Conservation (phyloP, 2,888 invertebrate species). For the Ectemnius lituratus region DNA sequence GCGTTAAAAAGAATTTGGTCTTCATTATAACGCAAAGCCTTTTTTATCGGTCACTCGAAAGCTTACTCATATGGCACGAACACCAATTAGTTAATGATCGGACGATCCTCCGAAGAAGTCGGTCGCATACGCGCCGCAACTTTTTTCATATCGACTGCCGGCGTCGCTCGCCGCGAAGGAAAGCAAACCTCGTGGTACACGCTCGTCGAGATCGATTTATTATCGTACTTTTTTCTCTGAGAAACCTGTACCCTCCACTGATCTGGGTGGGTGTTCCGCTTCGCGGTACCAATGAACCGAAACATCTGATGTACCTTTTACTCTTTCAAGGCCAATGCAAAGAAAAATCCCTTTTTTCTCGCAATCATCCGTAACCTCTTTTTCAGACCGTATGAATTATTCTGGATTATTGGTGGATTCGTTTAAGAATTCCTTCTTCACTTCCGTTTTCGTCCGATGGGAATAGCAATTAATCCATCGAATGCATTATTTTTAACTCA, state of each 20-base stretch:
- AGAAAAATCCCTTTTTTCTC: too few species aligned
- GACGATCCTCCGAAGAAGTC: slow-evolving; percentile 48
- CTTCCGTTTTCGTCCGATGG: too few species aligned
- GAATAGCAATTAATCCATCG: too few species aligned
- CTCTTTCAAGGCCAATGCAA: too few species aligned
- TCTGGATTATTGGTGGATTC: too few species aligned
- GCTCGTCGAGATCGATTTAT: slow-evolving; percentile 45
- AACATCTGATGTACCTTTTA: too few species aligned
- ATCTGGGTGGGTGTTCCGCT: too few species aligned
- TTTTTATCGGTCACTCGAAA: slow-evolving; percentile 21
- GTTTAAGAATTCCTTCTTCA: too few species aligned
- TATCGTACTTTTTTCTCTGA: slow-evolving; percentile 31
- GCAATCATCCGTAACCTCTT: too few species aligned
- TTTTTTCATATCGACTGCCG: slow-evolving; percentile 40
- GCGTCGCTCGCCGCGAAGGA: slow-evolving; percentile 4
- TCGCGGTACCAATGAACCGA: too few species aligned
- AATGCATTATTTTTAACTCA: too few species aligned
- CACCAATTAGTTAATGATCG: slow-evolving; percentile 50
- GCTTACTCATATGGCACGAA: slow-evolving; percentile 38
- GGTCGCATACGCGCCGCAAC: slow-evolving; percentile 37
- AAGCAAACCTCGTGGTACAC: background rate
- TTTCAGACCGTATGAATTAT: too few species aligned
- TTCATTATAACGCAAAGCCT: background rate
- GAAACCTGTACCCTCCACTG: background rate
- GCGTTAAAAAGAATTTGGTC: background rate